These are phyloP conservation scores for Phrynocephalus guinanensis DNA, from an alignment of 2,797 vertebrate genomes.

Conservation along the genomic window DNA sequence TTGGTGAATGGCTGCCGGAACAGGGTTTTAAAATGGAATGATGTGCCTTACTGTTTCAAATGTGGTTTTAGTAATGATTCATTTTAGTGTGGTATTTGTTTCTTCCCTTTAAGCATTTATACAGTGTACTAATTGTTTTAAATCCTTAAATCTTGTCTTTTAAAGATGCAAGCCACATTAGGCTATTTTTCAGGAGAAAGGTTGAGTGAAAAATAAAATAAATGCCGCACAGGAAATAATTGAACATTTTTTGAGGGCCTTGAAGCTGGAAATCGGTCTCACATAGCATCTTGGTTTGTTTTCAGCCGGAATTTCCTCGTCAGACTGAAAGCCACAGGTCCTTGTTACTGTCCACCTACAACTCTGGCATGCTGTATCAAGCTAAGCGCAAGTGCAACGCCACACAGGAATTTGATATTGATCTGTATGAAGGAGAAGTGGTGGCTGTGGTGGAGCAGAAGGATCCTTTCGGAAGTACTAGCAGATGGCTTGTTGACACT, in stretches of 20 bases:
- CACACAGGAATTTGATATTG: conserved; percentile 91
- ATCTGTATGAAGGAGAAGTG: conserved; percentile 92
- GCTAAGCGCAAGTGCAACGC: conserved; percentile 97
- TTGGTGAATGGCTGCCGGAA: too few species aligned
- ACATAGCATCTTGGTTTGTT: conserved; percentile 27
- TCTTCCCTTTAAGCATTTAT: too few species aligned
- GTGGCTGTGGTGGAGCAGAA: conserved; percentile 91
- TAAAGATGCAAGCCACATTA: too few species aligned
- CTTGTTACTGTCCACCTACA: conserved; percentile 83
- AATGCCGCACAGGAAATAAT: neutral
- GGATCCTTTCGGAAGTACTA: conserved; percentile 90
- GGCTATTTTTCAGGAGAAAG: too few species aligned
- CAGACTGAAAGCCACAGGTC: conserved; percentile 88
- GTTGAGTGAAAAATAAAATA: too few species aligned
- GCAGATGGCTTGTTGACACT: conserved; percentile 94
- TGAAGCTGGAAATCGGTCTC: neutral
- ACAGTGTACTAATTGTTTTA: too few species aligned
- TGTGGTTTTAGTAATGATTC: too few species aligned
- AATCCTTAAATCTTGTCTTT: too few species aligned
- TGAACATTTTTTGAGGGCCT: neutral
- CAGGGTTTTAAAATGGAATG: too few species aligned
- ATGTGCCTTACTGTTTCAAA: too few species aligned
- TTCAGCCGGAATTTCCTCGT: conserved; percentile 81
- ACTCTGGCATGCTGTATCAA: conserved; percentile 82
- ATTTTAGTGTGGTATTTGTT: too few species aligned